Base-by-base conservation (phyloP, 2,888 invertebrate genomes). In the Acleris sparsana region DNA sequence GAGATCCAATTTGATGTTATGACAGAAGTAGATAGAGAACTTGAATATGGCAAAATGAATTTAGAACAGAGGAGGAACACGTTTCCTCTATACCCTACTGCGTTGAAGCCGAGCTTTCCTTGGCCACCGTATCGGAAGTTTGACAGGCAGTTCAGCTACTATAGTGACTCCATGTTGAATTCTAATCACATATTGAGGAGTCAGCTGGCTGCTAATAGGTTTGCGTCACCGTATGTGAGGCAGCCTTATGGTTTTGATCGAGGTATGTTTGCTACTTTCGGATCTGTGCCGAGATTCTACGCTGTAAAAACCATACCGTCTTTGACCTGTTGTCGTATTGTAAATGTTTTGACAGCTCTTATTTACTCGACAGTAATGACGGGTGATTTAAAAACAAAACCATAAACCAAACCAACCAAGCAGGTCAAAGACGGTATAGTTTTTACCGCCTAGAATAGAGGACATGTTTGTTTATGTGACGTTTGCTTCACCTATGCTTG, bases 231-330 rank as follows among this genome's bases (percentile, higher is more conserved):
- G 48, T 75, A 85, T 53, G 74, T 89, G 71, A 79, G 87, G 69
- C 89, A 88, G 66, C 75, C 86, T 9, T 91, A 87, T 64, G 88
- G 86, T 73, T 86, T 84, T 69, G 88, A 90, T 64, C 85, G 88
- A 88, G 89, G 92, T 92, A 70, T 80, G 84, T 13, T 17, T 18
- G 22, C 33, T 2, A 33, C 33, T 33, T 33, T 33, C 11, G 9
- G 13, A 33, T 33, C 20, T n/a, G n/a, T n/a, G n/a, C n/a, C n/a
- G n/a, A 20, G 20, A 20, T 20, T 20, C n/a, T n/a, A n/a, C n/a
- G n/a, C n/a, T n/a, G n/a, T n/a, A n/a, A n/a, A n/a, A n/a, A n/a
- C n/a, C n/a, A n/a, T n/a, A n/a, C n/a, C n/a, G n/a, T n/a, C 25
- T 25, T 25, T 5, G 25, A 25, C 25, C 6, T 25, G 6, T 25